Percentiles rank a stretch among this genome's conserved stretches.
Conservation (phyloP, 1,140 invertebrate species). For the Heliothis virescens region DNA sequence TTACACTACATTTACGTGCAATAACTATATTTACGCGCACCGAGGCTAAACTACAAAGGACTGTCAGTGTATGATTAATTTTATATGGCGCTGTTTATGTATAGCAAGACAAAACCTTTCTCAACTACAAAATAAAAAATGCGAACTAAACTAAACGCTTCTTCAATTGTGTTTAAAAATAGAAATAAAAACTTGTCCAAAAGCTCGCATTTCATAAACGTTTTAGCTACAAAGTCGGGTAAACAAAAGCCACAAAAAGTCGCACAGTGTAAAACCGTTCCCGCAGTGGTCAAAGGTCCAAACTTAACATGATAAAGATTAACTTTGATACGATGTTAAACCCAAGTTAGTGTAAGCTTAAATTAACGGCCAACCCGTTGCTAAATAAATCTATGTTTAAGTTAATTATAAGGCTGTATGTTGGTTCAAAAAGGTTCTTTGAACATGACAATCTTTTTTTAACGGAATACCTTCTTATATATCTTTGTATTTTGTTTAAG, state of each 20-base stretch:
- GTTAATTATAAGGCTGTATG: neutral
- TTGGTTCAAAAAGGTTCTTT: neutral
- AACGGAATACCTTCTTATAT: too few species aligned
- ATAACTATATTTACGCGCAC: too few species aligned
- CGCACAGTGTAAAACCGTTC: conserved; percentile 48
- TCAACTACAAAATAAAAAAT: neutral
- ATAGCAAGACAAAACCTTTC: too few species aligned
- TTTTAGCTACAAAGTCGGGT: neutral
- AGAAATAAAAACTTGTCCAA: neutral
- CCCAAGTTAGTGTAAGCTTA: conserved; percentile 39
- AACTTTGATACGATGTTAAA: conserved; percentile 49
- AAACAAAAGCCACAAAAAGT: conserved; percentile 24
- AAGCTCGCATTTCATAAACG: conserved; percentile 3
- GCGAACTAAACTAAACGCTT: too few species aligned
- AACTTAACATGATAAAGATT: conserved; percentile 60
- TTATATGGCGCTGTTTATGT: too few species aligned
- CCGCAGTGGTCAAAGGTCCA: conserved; percentile 55
- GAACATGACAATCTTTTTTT: neutral
- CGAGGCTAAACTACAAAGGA: too few species aligned
- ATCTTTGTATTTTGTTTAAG: too few species aligned
- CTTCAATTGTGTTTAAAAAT: too few species aligned
- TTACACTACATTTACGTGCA: too few species aligned
- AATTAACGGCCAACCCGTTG: conserved; percentile 36
- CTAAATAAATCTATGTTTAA: conserved; percentile 31
- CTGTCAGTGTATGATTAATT: too few species aligned